These are phyloP conservation scores for Pogonocherus hispidulus DNA, from an alignment of 2,888 invertebrate genomes.

Conservation along the genomic window DNA sequence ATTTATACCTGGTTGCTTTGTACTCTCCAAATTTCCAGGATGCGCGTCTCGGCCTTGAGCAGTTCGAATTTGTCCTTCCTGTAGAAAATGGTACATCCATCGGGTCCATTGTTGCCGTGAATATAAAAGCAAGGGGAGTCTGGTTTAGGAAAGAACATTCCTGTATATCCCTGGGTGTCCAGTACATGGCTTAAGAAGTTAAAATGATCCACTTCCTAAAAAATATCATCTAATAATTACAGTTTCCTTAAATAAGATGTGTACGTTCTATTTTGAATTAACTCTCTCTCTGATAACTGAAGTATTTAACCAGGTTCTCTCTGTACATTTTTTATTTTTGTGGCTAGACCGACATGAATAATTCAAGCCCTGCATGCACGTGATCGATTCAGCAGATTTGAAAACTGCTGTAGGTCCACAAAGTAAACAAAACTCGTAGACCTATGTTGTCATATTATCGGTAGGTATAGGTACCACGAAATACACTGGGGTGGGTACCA, in stretches of 20 bases:
- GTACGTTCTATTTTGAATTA: no score
- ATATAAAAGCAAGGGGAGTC: slow-evolving; percentile 83
- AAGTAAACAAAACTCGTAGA: no score
- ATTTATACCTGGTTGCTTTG: slow-evolving; percentile 78
- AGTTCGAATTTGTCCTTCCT: slow-evolving; percentile 75
- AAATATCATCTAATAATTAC: slow-evolving; percentile 7
- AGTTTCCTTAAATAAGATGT: background rate
- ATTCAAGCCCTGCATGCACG: no score
- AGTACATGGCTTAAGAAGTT: slow-evolving; percentile 76
- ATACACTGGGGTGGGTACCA: no score
- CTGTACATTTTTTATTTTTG: no score
- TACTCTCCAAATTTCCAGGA: slow-evolving; percentile 80
- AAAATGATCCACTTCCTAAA: slow-evolving; percentile 82
- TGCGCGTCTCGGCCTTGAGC: slow-evolving; percentile 72
- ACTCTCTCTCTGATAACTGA: no score
- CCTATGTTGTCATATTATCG: no score
- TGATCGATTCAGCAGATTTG: no score
- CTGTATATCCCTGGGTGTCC: slow-evolving; percentile 76
- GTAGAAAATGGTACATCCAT: slow-evolving; percentile 85
- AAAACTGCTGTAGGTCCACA: no score
- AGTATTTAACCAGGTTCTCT: no score
- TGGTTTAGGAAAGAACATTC: slow-evolving; percentile 82
- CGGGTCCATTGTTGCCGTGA: slow-evolving; percentile 81
- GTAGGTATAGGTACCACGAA: no score
- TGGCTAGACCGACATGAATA: no score